Evolutionary conservation across 2,797 vertebrate genomes (phyloP), one percentile per base, ranked within the genome.

Genomic region (Erithacus rubecula): DNA sequence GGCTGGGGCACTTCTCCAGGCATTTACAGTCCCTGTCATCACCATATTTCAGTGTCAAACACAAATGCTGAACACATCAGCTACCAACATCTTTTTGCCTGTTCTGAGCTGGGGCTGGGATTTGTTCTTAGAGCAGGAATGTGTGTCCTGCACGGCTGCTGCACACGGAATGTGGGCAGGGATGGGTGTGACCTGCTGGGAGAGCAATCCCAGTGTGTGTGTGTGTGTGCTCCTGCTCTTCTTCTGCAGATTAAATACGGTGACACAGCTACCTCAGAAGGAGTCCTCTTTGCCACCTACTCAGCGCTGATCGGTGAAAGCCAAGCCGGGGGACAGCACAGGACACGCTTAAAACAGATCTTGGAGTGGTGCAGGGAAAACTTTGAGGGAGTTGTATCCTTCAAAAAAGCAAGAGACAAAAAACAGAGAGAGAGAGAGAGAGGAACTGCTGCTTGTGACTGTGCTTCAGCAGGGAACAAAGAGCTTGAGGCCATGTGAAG

Each of bases 371-470:
- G 99, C 82, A 98, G 98, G 84, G 98, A 98, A 20, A 98, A 98
- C 90, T 99, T 99, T 87, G 98, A 99, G 10, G 99, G 99, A 92
- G 99, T 99, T 24, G 99, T 99, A 99, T 99, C 99, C 99, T 99
- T 94, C 53, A 29, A 22, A 56, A 26, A 16, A 2, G 0, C 15
- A 21, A 9, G 5, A 29, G 30, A 4, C 21, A 39, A 24, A 41
- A 30, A n/a, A 13, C 16, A 27, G 41, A 15, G 56, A 46, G 59
- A 27, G 41, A 15, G 56, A 46, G 59, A 39, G 69, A 23, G 58
- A 23, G 44, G 63, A 71, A 9, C 11, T 60, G 65, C 32, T 18
- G 21, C 8, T 53, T 77, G 37, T 41, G 65, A 24, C 13, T 60
- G 71, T 53, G 15, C 65, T 59, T 75, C 30, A 36, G 17, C 7